phyloP scores from a whole-genome alignment of 2,797 vertebrate species.

The Lacerta agilis region DNA sequence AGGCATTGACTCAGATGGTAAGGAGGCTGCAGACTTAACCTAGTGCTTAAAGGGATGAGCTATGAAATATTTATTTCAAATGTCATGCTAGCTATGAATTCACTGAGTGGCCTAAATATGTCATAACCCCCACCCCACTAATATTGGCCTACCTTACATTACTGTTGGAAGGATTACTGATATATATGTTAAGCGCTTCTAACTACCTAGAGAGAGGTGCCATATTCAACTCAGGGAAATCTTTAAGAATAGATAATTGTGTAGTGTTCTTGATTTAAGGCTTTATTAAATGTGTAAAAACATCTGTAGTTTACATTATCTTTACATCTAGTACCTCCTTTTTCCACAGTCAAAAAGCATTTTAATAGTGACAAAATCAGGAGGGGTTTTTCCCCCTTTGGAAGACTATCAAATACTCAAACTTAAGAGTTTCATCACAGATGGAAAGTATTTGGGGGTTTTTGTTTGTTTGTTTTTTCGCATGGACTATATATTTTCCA shows the following conservation, averaged over 20 bases:
- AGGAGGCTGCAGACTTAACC: not conserved
- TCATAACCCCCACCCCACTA: not conserved
- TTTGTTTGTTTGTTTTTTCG: not conserved
- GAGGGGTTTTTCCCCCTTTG: not conserved
- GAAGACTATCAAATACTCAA: not conserved
- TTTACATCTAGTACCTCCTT: not conserved
- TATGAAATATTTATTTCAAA: not conserved
- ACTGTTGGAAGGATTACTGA: not conserved
- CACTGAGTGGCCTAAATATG: too few species aligned
- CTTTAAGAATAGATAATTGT: not conserved
- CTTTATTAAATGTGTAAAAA: not conserved
- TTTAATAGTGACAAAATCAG: not conserved
- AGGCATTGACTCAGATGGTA: not conserved
- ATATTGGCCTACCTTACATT: not conserved
- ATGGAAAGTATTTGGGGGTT: not conserved
- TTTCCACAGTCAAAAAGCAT: not conserved
- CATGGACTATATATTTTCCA: constrained; percentile 24
- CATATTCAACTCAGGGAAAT: not conserved
- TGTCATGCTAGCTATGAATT: too few species aligned
- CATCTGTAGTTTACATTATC: not conserved
- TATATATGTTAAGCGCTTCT: not conserved
- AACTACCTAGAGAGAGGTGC: not conserved
- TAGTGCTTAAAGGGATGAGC: not conserved
- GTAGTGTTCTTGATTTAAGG: not conserved
- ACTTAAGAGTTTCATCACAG: constrained; percentile 15